Percentiles rank a stretch among this genome's conserved stretches.
phyloP scores from a whole-genome alignment of 2,888 invertebrate genomes.

The Sussaba pulchella region DNA sequence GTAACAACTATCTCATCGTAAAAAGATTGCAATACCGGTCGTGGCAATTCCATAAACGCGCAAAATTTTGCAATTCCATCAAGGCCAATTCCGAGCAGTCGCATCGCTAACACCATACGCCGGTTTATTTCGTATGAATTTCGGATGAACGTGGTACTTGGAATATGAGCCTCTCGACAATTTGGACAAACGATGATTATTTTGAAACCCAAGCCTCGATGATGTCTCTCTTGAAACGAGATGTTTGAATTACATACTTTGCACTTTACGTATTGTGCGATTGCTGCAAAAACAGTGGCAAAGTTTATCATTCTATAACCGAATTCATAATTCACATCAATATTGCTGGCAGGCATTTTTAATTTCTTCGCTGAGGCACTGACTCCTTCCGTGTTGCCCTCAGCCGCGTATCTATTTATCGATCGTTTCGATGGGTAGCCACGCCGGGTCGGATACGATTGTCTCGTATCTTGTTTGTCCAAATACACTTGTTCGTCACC shows the following conservation, averaged over 20 bases:
- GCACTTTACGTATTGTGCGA: conserved; percentile 64
- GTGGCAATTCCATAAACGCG: no score
- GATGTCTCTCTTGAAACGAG: conserved; percentile 60
- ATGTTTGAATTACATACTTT: conserved; percentile 61
- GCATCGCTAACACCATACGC: conserved; percentile 33
- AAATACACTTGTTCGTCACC: no score
- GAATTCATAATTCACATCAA: conserved; percentile 57
- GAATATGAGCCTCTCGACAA: conserved; percentile 62
- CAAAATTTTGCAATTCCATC: neutral
- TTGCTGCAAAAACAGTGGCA: conserved; percentile 61
- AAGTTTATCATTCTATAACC: conserved; percentile 64
- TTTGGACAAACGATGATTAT: conserved; percentile 66
- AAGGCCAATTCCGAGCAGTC: neutral
- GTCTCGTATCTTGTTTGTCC: no score
- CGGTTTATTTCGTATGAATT: conserved; percentile 65
- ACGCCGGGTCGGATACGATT: no score
- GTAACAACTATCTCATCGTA: no score
- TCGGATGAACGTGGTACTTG: conserved; percentile 51
- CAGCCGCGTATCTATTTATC: no score
- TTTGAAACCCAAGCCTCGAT: conserved; percentile 69
- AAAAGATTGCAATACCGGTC: no score
- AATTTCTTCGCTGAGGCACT: conserved; percentile 64
- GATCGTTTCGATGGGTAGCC: no score
- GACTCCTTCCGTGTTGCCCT: conserved; percentile 50
- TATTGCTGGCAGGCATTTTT: conserved; percentile 40